Conservation (phyloP, 2,888 invertebrate genomes). For the Blera fallax region DNA sequence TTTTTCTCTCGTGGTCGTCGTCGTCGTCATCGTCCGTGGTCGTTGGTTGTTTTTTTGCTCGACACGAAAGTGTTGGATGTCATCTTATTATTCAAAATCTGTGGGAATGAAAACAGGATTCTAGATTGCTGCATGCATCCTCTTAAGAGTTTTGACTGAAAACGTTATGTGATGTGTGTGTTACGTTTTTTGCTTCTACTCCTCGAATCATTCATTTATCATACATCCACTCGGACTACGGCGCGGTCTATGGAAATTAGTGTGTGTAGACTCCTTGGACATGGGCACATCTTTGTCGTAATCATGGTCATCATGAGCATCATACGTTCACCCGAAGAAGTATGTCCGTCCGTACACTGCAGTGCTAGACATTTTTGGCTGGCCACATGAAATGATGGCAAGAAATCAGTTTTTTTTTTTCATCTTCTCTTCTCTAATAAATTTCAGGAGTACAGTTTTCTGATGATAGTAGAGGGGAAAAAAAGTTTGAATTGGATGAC, state of each 20-base stretch:
- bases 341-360: slow-evolving; percentile 1
- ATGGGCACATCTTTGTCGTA: slow-evolving; percentile 15
- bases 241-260: slow-evolving; percentile 17
- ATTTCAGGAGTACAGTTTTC: slow-evolving; percentile 4
- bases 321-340: slow-evolving; percentile 38
- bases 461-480: not conserved
- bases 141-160: slow-evolving; percentile 42
- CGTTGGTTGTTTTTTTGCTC: slow-evolving; percentile 68
- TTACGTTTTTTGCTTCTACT: slow-evolving; percentile 19
- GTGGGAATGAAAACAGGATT: slow-evolving; percentile 82
- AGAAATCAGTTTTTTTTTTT: not conserved
- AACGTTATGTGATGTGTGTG: slow-evolving; percentile 29
- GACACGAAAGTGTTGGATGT: slow-evolving; percentile 81
- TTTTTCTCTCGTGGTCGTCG: slow-evolving; percentile 59
- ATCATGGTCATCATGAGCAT: slow-evolving; percentile 29
- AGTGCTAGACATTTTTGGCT: slow-evolving; percentile 4
- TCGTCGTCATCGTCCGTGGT: slow-evolving; percentile 21
- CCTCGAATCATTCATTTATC: slow-evolving; percentile 50
- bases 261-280: slow-evolving; percentile 7
- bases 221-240: slow-evolving; percentile 30
- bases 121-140: slow-evolving; percentile 54
- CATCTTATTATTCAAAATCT: slow-evolving; percentile 82
- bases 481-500: not conserved
- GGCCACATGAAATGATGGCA: slow-evolving; percentile 17
- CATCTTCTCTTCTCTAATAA: not conserved